A percentile compares a stretch with the other conserved stretches of the same genome.
These are phyloP conservation scores for Acrocephalus scirpaceus DNA, from an alignment of 2,797 vertebrate species.

Conservation along the genomic window DNA sequence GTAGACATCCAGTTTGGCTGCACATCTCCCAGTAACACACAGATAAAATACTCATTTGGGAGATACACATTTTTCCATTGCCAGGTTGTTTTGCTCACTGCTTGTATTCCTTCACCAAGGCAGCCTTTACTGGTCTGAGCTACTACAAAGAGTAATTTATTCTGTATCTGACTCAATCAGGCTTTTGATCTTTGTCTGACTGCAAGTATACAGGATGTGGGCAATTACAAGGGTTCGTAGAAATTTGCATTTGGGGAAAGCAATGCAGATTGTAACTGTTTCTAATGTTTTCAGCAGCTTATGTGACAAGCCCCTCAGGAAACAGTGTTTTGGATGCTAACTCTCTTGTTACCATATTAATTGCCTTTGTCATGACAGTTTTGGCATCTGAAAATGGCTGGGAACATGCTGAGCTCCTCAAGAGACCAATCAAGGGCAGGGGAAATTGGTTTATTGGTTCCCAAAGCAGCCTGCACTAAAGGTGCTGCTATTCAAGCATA, in stretches of 20 bases:
- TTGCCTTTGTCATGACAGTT: conserved; percentile 81
- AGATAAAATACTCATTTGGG: background rate
- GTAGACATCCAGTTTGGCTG: background rate
- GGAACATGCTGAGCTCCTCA: conserved; percentile 73
- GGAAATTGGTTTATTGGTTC: conserved; percentile 69
- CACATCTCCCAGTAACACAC: background rate
- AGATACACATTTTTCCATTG: background rate
- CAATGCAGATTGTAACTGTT: conserved; percentile 69
- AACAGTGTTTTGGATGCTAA: conserved; percentile 76
- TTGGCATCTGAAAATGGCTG: conserved; percentile 77
- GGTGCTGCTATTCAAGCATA: conserved; percentile 50
- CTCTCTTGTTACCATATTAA: conserved; percentile 82
- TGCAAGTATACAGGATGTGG: conserved; percentile 33
- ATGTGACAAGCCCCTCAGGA: conserved; percentile 79
- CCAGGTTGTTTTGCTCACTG: background rate
- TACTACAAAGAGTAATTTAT: background rate
- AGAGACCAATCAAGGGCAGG: conserved; percentile 72
- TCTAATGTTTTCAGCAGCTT: conserved; percentile 71
- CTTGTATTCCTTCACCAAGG: background rate
- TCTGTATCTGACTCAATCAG: conserved; percentile 11
- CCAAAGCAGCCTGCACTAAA: conserved; percentile 46
- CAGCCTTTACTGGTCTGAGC: background rate
- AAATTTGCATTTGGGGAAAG: conserved; percentile 59
- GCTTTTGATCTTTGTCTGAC: conserved; percentile 35
- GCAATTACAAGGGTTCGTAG: conserved; percentile 38